Base-by-base conservation (phyloP, 2,113 vertebrate genomes). In the Columba livia region DNA sequence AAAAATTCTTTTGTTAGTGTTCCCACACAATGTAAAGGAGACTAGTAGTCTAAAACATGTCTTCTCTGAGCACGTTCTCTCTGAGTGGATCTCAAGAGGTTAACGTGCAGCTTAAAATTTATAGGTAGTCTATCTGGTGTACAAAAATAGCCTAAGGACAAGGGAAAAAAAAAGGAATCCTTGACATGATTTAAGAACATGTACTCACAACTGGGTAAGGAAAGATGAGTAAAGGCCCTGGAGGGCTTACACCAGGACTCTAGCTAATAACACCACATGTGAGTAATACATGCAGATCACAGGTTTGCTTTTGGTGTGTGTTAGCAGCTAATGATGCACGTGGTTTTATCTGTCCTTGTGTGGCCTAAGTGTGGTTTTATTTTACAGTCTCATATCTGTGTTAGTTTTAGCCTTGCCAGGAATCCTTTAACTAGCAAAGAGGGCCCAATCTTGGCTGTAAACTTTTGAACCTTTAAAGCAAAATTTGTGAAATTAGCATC, bases 361-460 rank as follows among this genome's bases (percentile, higher is more conserved):
- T 38, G 38, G 42, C 19, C 14, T 4, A 32, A 54, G 6, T n/a
- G 21, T 0, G 0, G 16, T 40, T 72, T 23, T 5, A 10, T 84
- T 78, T 78, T 3, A 19, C 44, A 4, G 57, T 38, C 48, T 85
- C 1, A 0, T n/a, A 16, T 16, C 57, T 58, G 15, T 24, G 32
- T 50, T 61, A 11, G 4, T 48, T 91, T 82, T 53, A 71, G 70
- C 34, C 26, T 42, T 1, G 1, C 36, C 50, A 72, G 28, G 91
- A 91, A 1, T 8, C 26, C 26, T 79, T 67, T 79, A 65, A 15
- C 9, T 79, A n/a, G 20, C 66, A 78, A 74, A 74, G 61, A 42
- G 10, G 38, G 48, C 11, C 18, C 57, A 51, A 60, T 51, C 29
- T 89, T 61, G 40, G 10, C 38, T 72, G 13, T 79, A 15, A 91